Conservation (phyloP, 2,888 invertebrate species). For the Tipula confusa region DNA sequence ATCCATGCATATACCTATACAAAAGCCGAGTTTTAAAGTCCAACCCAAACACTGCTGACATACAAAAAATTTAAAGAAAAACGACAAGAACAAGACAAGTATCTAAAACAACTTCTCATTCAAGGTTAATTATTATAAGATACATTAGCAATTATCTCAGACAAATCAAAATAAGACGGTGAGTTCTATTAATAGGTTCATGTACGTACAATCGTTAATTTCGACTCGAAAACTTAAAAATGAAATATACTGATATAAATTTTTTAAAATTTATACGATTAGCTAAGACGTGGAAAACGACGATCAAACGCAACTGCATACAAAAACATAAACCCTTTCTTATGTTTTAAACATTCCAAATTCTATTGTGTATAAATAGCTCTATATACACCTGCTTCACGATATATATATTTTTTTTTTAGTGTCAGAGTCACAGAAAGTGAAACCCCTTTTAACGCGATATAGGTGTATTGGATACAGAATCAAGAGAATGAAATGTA, state of each 20-base stretch:
- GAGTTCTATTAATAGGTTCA: neutral
- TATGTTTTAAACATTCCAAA: neutral
- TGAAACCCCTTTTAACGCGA: neutral
- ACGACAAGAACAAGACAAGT: neutral
- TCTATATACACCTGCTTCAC: neutral
- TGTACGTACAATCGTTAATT: neutral
- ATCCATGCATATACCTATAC: too few species aligned
- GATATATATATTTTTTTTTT: neutral
- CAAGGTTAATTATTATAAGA: conserved; percentile 15
- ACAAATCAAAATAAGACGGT: neutral
- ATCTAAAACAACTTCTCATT: neutral
- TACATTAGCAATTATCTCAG: conserved; percentile 1
- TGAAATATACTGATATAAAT: neutral
- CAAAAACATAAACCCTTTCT: neutral
- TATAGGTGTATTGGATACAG: neutral
- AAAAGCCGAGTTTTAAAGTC: too few species aligned
- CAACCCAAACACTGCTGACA: neutral
- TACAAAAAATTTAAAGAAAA: neutral
- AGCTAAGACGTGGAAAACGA: neutral
- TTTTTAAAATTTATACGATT: neutral
- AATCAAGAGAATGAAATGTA: neutral
- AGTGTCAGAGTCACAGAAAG: neutral
- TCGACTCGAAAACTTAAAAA: neutral
- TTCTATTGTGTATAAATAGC: neutral
- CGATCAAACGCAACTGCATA: neutral